A percentile compares a stretch with the other conserved stretches of the same genome.
Evolutionary conservation across 2,113 vertebrate species (phyloP).

Genomic region (Dromaius novaehollandiae): DNA sequence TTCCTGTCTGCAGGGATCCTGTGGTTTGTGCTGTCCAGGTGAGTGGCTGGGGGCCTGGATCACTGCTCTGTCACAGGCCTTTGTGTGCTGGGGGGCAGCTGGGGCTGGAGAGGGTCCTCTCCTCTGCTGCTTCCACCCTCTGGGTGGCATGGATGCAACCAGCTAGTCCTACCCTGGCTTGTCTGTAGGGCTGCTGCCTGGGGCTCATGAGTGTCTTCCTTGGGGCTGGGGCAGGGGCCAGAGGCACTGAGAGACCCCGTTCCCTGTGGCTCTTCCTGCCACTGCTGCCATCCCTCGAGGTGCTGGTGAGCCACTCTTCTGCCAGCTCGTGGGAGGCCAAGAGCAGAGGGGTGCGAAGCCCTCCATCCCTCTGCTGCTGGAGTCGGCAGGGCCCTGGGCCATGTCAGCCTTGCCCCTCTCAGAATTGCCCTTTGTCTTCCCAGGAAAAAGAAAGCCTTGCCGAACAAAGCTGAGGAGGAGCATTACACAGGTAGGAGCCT

Average conservation of each 20-base stretch:
- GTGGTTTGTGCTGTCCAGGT: not conserved
- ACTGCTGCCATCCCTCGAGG: not conserved
- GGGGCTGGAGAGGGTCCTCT: not conserved
- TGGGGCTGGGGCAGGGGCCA: not conserved
- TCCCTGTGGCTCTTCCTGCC: not conserved
- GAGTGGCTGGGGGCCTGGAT: not conserved
- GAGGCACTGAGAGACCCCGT: not conserved
- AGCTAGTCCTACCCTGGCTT: too few species aligned
- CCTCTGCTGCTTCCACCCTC: not conserved
- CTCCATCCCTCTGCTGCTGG: not conserved
- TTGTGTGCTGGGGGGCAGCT: not conserved
- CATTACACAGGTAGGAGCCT: slow-evolving; percentile 29
- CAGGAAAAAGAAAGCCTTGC: not conserved
- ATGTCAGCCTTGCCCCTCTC: not conserved
- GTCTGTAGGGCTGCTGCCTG: too few species aligned
- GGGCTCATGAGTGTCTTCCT: not conserved
- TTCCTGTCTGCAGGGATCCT: not conserved
- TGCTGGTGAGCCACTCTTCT: not conserved
- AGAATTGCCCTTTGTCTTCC: not conserved
- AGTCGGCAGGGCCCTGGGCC: not conserved
- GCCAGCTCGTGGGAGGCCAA: not conserved
- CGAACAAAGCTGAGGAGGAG: not conserved
- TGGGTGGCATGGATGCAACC: not conserved
- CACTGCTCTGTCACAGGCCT: accelerated
- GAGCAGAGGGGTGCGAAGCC: not conserved